Evolutionary conservation across 2,113 vertebrate species (phyloP).

Genomic region (Manacus vitellinus): DNA sequence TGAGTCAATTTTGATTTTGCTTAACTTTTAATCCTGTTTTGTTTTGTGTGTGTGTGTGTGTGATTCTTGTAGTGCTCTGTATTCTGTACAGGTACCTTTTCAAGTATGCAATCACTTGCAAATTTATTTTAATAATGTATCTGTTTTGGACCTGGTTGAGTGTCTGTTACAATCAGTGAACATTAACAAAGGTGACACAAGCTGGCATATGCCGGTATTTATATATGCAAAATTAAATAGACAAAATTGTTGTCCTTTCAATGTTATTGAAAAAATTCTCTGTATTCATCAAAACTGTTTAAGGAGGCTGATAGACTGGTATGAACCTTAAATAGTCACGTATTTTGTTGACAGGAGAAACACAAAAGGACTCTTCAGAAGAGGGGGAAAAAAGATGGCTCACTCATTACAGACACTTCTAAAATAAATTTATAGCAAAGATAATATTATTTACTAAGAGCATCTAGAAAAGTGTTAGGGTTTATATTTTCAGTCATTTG

Average conservation of each 20-base stretch:
- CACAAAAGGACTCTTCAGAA: neutral
- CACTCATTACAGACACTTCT: neutral
- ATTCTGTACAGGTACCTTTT: neutral
- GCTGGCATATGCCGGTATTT: neutral
- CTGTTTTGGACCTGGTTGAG: neutral
- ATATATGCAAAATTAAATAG: neutral
- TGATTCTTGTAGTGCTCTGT: neutral
- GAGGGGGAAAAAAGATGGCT: neutral
- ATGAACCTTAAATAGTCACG: neutral
- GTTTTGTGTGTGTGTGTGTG: neutral
- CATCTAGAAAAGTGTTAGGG: neutral
- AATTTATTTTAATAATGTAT: neutral
- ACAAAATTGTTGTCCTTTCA: neutral
- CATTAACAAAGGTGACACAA: neutral
- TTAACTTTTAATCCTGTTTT: neutral
- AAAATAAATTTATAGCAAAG: neutral
- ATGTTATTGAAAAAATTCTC: neutral
- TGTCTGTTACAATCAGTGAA: neutral
- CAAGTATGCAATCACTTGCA: neutral
- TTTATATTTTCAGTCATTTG: neutral
- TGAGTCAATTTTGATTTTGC: neutral
- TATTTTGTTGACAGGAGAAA: neutral
- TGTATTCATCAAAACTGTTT: neutral
- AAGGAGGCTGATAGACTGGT: neutral
- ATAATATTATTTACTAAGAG: neutral